phyloP scores from a whole-genome alignment of 2,888 invertebrate species.

The Horisme vitalbata region DNA sequence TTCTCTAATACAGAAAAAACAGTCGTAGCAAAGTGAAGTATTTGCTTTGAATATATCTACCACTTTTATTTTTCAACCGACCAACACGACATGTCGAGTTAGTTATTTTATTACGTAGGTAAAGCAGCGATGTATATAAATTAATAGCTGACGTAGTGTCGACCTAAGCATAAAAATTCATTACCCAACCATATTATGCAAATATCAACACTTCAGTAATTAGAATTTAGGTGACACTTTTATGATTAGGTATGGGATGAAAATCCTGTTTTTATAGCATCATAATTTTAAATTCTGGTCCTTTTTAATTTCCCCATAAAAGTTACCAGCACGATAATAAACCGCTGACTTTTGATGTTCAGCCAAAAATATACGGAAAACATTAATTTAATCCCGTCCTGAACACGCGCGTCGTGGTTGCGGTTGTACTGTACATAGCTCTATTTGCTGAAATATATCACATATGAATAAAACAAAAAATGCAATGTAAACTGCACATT shows the following conservation, averaged over 20 bases:
- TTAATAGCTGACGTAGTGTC: too few relatives aligned
- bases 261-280: slow-evolving; percentile 14
- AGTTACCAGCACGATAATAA: slow-evolving; percentile 23
- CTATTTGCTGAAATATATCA: slow-evolving; percentile 21
- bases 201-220: slow-evolving; percentile 15
- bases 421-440: slow-evolving; percentile 20
- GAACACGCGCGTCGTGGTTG: slow-evolving; percentile 27
- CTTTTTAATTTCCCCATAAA: slow-evolving; percentile 19
- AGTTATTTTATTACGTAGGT: too few relatives aligned
- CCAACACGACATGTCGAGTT: too few relatives aligned
- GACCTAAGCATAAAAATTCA: slow-evolving; percentile 2
- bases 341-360: slow-evolving; percentile 31
- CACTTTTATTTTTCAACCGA: too few relatives aligned
- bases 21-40: too few relatives aligned
- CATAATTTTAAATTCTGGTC: slow-evolving; percentile 14
- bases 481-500: slow-evolving; percentile 14
- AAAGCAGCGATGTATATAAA: too few relatives aligned
- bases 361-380: slow-evolving; percentile 32
- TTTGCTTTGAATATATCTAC: too few relatives aligned
- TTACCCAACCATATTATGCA: slow-evolving; percentile 14
- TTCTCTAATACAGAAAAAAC: too few relatives aligned
- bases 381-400: slow-evolving; percentile 31
- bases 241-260: slow-evolving; percentile 16
- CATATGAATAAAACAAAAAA: slow-evolving; percentile 17
- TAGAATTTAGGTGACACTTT: slow-evolving; percentile 22